Base-by-base conservation (phyloP, 2,888 invertebrate genomes). In the Phania funesta region DNA sequence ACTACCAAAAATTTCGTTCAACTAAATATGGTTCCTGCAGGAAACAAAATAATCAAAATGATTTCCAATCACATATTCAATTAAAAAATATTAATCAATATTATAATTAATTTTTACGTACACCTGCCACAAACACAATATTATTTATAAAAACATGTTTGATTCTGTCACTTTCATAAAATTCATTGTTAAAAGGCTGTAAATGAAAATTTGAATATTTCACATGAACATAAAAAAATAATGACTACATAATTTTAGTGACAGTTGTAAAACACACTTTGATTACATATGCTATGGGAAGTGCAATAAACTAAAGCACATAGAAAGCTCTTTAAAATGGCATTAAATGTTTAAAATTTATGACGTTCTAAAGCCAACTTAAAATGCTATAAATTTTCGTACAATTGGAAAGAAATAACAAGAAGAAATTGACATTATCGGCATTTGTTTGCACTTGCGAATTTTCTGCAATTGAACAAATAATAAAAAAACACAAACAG, bases 381-480 rank as follows among this genome's bases (percentile, higher is more conserved):
- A 83, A 74, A 83, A 84, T 79, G 82, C 86, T 86, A 86, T 88
- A 87, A 87, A 87, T 84, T 84, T 84, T 29, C 50, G 9, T 26
- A 60, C 78, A 70, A 84, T 84, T 80, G 82, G 84, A 84, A 86
- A 86, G 13, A 58, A 76, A 58, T 50, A 76, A 56, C 16, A 58
- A 32, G 18, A 50, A 52, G 41, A 32, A 86, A 85, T 84, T 85
- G 86, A 86, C 85, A 86, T 88, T 89, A 84, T 84, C 85, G 82
- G 54, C 79, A 83, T 84, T 88, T 88, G 87, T 88, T 88, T 88
- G 87, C 88, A 87, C 86, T 89, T 88, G 83, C 48, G 82, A 87
- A 68, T 87, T 86, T 88, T 86, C 86, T 86, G 87, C 88, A 88
- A 86, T 86, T 86, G 84, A 86, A 86, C 85, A 89, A 87, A 87